Conservation (phyloP, 2,888 invertebrate species). For the Onthophagus sagittarius region DNA sequence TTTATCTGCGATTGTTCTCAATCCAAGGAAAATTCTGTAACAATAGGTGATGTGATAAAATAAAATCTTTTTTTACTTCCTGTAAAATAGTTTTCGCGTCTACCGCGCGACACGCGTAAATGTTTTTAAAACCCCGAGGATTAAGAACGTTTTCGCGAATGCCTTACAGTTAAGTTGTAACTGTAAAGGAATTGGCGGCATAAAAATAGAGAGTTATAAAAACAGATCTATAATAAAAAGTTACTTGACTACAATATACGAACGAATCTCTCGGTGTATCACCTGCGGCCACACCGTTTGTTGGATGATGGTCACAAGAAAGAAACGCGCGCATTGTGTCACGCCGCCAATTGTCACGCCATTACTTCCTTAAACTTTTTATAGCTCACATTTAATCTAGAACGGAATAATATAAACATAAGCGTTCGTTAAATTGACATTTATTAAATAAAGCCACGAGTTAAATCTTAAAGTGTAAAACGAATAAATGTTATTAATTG, state of each 20-base stretch:
- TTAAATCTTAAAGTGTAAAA: not conserved
- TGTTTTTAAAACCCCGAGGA: not conserved
- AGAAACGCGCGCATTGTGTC: not conserved
- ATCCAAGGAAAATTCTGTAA: not conserved
- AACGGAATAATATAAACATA: not conserved
- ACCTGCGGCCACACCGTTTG: not conserved
- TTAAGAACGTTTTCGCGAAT: not conserved
- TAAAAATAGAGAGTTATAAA: not conserved
- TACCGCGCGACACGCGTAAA: not conserved
- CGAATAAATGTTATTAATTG: not conserved
- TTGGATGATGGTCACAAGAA: not conserved
- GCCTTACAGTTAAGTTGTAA: not conserved
- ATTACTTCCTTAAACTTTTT: not conserved
- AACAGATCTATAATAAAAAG: not conserved
- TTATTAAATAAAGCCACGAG: not conserved
- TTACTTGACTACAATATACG: not conserved
- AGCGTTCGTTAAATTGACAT: not conserved
- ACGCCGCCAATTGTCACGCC: not conserved
- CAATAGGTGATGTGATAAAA: not conserved
- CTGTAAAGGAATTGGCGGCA: not conserved
- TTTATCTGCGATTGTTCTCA: not conserved
- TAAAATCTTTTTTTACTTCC: not conserved
- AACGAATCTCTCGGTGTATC: not conserved
- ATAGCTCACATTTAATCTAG: not conserved
- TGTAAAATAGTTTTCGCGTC: not conserved